A percentile compares a stretch with the other conserved stretches of the same genome.
Conservation (phyloP, 2,797 vertebrate genomes). For the Aphelocoma californica region DNA sequence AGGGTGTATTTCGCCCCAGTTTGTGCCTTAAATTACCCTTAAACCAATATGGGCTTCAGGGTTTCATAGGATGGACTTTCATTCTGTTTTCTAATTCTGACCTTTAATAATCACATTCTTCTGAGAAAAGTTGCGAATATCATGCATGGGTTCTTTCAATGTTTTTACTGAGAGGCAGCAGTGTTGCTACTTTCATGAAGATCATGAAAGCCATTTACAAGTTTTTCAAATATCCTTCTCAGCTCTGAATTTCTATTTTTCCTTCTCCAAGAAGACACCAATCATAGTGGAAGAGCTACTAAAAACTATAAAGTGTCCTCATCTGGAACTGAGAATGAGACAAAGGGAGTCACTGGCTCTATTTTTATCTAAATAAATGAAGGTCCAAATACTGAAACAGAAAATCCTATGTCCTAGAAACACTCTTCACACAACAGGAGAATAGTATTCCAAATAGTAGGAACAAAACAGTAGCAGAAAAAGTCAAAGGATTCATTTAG, state of each 20-base stretch:
- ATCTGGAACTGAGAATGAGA: background rate
- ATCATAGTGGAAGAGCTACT: background rate
- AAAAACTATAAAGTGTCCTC: background rate
- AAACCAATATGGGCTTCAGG: background rate
- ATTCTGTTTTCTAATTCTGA: background rate
- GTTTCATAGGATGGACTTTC: background rate
- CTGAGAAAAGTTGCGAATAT: background rate
- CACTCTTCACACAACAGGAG: background rate
- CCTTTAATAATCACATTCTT: background rate
- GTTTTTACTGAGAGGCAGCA: background rate
- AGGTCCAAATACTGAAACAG: background rate
- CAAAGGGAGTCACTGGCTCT: background rate
- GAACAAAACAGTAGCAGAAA: background rate
- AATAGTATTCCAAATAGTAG: background rate
- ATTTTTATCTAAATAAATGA: background rate
- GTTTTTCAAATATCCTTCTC: background rate
- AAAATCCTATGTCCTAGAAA: background rate
- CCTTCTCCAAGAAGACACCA: background rate
- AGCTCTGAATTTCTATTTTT: background rate
- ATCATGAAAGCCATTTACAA: background rate
- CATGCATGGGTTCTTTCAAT: background rate
- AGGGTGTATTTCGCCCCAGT: background rate
- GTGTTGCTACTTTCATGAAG: background rate
- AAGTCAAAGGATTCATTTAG: background rate
- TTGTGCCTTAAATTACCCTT: background rate